These are phyloP conservation scores for Silurus glanis DNA, from an alignment of 2,113 vertebrate genomes.

Conservation along the genomic window DNA sequence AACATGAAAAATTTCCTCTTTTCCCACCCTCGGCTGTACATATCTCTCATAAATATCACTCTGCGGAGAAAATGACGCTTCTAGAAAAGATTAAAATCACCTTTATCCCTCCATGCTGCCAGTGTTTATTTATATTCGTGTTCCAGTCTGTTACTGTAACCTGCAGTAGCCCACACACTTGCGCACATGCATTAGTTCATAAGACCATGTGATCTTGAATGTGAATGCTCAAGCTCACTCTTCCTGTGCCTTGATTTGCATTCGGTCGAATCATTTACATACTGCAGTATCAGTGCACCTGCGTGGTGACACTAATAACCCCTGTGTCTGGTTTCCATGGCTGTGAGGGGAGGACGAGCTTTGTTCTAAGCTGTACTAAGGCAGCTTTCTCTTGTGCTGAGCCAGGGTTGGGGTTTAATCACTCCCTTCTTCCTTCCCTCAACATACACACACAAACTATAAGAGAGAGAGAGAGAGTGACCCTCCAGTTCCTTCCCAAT, in stretches of 20 bases:
- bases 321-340: constrained; percentile 41
- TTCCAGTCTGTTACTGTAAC: constrained; percentile 33
- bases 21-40: neutral
- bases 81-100: constrained; percentile 9
- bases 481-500: constrained; percentile 15
- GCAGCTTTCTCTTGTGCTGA: constrained; percentile 1
- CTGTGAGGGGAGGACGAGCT: constrained; percentile 18
- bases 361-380: constrained; percentile 23
- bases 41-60: neutral
- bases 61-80: constrained; percentile 9
- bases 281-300: constrained; percentile 45
- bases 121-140: constrained; percentile 31
- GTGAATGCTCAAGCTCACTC: constrained; percentile 19
- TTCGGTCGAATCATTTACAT: constrained; percentile 46
- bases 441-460: neutral
- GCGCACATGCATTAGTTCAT: constrained; percentile 12
- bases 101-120: constrained; percentile 9
- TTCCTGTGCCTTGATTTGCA: constrained; percentile 36
- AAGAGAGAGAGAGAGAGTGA: neutral
- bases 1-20: neutral
- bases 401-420: constrained; percentile 31
- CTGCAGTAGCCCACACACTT: constrained; percentile 24
- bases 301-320: constrained; percentile 34
- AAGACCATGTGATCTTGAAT: constrained; percentile 8
- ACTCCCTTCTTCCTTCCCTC: neutral